Evolutionary conservation across 2,888 invertebrate species (phyloP), one percentile per base, ranked within the genome.

Genomic region (Acrocyrtus sp.): DNA sequence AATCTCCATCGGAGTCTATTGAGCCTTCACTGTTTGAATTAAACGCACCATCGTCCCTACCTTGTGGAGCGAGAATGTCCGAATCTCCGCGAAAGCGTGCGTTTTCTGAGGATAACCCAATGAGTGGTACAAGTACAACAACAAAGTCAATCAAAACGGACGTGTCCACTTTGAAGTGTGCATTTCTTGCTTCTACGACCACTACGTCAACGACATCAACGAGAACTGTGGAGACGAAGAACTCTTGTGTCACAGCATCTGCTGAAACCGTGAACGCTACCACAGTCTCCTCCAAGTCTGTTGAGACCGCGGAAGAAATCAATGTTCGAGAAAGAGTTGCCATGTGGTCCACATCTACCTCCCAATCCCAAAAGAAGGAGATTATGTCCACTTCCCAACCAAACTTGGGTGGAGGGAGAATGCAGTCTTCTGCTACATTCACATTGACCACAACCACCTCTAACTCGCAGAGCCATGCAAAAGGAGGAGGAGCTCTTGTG

Each of bases 291-390:
- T 50, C 61, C 17, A 62, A 62, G 78, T 48, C 67, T 12, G 48
- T 22, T 15, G 72, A 61, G 17, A 66, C 73, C 15, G 68, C 72
- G 41, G 82, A 82, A 26, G 83, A 83, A 61, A 79, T 83, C 5
- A 83, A 83, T 72, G 83, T 83, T 4, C 80, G 81, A 47, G 83
- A 83, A 58, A 79, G 82, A 34, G 82, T 82, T 12, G 82, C 83
- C 8, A 72, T 81, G 54, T 82, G 82, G 82, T 77, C 76, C 10
- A 45, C 58, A 19, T 68, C 58, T 15, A 45, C 53, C 19, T 17
- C 45, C 34, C 56, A 47, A 8, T 47, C 50, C 2, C 68, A 53
- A 17, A 63, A 68, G 68, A 62, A 72, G 17, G 60, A 65, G 29
- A 56, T 29, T 12, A 65, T 29, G 19, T 45, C 45, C 10, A 54